Evolutionary conservation across 2,797 vertebrate species (phyloP).

Genomic region (Astyanax mexicanus): DNA sequence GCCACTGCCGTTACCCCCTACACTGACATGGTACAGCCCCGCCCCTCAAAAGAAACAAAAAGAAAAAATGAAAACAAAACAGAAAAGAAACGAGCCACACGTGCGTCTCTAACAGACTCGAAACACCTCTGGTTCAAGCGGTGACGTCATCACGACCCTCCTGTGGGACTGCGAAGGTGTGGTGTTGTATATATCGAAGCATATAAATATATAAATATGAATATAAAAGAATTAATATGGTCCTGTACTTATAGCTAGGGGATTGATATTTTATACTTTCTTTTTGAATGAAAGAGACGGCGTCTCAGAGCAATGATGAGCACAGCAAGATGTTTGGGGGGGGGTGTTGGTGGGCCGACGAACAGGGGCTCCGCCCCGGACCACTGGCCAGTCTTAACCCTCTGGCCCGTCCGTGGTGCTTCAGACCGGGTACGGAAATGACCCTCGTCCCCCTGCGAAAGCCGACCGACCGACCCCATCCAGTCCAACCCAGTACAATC

Average conservation of each 20-base stretch:
- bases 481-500: conserved; percentile 12
- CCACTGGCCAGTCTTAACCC: conserved; percentile 41
- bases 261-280: conserved; percentile 87
- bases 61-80: neutral
- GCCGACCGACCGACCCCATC: conserved; percentile 4
- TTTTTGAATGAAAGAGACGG: conserved; percentile 94
- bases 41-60: conserved; percentile 63
- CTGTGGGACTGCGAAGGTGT: conserved; percentile 89
- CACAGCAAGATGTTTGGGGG: conserved; percentile 41
- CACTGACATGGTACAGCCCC: conserved; percentile 51
- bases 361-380: conserved; percentile 2
- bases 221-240: conserved; percentile 86
- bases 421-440: conserved; percentile 17
- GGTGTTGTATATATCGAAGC: conserved; percentile 90
- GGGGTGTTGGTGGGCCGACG: conserved; percentile 2
- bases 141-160: conserved; percentile 75
- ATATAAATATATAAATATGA: conserved; percentile 72
- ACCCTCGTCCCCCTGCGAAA: conserved; percentile 2
- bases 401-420: conserved; percentile 9
- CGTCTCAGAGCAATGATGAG: conserved; percentile 80
- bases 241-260: conserved; percentile 96
- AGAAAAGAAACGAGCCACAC: conserved; percentile 1
- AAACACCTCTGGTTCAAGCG: conserved; percentile 51
- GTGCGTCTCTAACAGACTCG: conserved; percentile 29
- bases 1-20: neutral